Conservation (phyloP, 1,140 invertebrate species). For the Plectrocnemia conspersa region DNA sequence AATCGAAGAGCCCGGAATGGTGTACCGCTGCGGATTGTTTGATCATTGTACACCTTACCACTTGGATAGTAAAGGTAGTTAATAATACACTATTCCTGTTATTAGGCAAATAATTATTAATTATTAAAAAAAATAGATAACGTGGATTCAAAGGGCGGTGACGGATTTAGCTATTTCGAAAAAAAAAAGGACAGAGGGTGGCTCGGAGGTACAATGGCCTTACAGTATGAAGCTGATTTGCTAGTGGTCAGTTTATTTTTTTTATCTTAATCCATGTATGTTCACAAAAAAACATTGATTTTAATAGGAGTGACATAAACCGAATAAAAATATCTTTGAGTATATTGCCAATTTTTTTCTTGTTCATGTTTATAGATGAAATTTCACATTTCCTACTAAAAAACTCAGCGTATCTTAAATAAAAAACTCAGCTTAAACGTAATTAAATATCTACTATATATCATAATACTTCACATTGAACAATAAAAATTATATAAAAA, state of each 20-base stretch:
- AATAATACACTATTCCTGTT: too few species aligned
- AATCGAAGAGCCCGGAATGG: conserved; percentile 36
- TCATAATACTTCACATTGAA: too few species aligned
- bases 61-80: conserved; percentile 15
- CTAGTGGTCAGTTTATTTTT: conserved; percentile 24
- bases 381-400: too few species aligned
- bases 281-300: too few species aligned
- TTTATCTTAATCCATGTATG: conserved; percentile 7
- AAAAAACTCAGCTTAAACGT: too few species aligned
- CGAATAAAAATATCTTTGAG: too few species aligned
- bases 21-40: conserved; percentile 35
- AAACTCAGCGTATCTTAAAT: too few species aligned
- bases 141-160: conserved; percentile 3
- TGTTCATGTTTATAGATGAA: too few species aligned
- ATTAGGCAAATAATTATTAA: not conserved
- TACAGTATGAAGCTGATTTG: conserved; percentile 25
- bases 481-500: not conserved
- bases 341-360: too few species aligned
- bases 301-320: too few species aligned
- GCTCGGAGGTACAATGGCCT: conserved; percentile 37
- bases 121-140: not conserved
- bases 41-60: conserved; percentile 13
- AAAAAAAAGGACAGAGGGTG: conserved; percentile 32
- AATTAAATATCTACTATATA: too few species aligned
- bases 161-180: conserved; percentile 20